Base-by-base conservation (phyloP, 2,113 vertebrate species). In the Oryzias curvinotus region DNA sequence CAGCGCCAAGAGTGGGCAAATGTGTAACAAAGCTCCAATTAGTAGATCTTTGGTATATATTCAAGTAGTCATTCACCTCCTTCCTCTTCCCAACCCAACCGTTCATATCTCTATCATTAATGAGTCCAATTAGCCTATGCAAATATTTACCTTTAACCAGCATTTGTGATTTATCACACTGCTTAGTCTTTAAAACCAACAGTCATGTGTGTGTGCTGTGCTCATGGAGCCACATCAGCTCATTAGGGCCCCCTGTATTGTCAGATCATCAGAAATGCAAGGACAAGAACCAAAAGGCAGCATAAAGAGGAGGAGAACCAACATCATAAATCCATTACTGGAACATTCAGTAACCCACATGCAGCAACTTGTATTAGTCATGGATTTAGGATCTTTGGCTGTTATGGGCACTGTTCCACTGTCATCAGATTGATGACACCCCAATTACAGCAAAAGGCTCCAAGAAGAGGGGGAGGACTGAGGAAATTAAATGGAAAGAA, bases 81-180 rank as follows among this genome's bases (percentile, higher is more conserved):
- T 70, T 30, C 66, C 15, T 62, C 57, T 76, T 47, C 51, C 62
- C 73, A 71, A 61, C 57, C 36, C 62, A 73, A 71, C 61, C 59
- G 36, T 57, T 70, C 52, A 65, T 73, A 81, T 79, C 81, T 80
- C 49, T 71, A 58, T 82, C 86, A 84, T 87, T 91, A 91, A 91
- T 86, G 85, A 89, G 85, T 82, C 87, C 84, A 89, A 90, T 92
- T 91, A 92, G 87, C 81, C 72, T 80, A 83, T 85, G 87, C 85
- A 90, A 91, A 91, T 91, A 90, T 91, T 91, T 91, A 88, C 84
- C 71, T 70, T 70, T 77, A 82, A 79, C 68, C 57, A 77, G 67
- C 80, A 74, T 87, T 80, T 84, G 77, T 86, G 86, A 89, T 92
- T 89, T 82, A 90, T 90, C 74, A 66, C 70, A 75, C 73, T 63